phyloP scores from a whole-genome alignment of 2,888 invertebrate species.

The Andrena bicolor region DNA sequence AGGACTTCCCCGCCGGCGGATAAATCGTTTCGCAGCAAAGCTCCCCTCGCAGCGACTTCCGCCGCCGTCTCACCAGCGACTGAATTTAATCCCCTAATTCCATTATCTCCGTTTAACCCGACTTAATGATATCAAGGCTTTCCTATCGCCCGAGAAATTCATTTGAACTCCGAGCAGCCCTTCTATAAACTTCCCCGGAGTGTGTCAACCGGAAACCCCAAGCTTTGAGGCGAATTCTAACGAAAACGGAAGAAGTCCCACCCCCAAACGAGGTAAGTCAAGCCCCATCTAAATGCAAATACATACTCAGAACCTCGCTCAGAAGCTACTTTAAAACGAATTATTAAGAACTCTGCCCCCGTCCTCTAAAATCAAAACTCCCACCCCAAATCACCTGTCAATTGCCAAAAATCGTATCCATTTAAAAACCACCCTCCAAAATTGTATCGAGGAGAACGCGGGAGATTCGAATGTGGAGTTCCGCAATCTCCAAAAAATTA shows the following conservation, averaged over 20 bases:
- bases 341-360: not conserved
- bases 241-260: not conserved
- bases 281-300: constrained; percentile 8
- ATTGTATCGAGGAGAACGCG: no score
- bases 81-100: constrained; percentile 14
- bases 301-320: not conserved
- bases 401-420: no score
- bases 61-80: not conserved
- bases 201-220: not conserved
- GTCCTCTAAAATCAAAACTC: not conserved
- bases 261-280: not conserved
- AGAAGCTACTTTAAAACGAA: no score
- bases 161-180: not conserved
- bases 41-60: not conserved
- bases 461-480: no score
- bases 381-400: no score
- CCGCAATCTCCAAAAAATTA: not conserved
- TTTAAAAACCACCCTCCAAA: no score
- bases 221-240: not conserved
- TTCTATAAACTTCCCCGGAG: not conserved
- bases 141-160: not conserved
- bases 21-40: not conserved
- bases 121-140: constrained; percentile 3
- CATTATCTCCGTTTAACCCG: constrained; percentile 7
- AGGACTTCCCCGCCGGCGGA: not conserved